Conservation (phyloP, 2,113 vertebrate species). For the Egretta garzetta region DNA sequence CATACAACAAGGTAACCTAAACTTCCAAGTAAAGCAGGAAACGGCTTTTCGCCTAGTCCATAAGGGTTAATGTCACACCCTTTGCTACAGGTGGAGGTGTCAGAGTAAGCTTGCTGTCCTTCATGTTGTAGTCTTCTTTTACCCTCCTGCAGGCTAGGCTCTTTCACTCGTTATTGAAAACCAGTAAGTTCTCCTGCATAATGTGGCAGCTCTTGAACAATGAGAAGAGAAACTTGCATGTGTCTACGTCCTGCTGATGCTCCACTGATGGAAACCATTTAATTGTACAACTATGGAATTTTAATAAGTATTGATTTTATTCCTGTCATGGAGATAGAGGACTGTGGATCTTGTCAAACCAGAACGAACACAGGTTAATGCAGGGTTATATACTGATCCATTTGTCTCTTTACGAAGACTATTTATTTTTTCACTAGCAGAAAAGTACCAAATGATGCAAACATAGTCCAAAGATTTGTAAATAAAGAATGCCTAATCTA, state of each 20-base stretch:
- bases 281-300: background rate
- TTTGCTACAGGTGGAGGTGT: background rate
- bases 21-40: background rate
- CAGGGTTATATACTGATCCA: background rate
- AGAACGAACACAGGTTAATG: background rate
- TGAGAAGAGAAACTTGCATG: background rate
- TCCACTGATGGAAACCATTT: background rate
- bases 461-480: background rate
- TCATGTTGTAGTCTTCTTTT: background rate
- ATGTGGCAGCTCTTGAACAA: background rate
- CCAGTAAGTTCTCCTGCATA: background rate
- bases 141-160: background rate
- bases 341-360: background rate
- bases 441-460: background rate
- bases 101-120: background rate
- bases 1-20: background rate
- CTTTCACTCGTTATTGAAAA: background rate
- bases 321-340: background rate
- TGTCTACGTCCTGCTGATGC: background rate
- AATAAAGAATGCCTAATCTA: background rate
- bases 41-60: background rate
- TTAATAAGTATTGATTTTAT: background rate
- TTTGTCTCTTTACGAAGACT: background rate
- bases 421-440: background rate
- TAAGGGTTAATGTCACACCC: background rate